Percentiles rank a stretch among this genome's conserved stretches.
Evolutionary conservation across 2,797 vertebrate species (phyloP).

Genomic region (Phataginus tetradactyla): DNA sequence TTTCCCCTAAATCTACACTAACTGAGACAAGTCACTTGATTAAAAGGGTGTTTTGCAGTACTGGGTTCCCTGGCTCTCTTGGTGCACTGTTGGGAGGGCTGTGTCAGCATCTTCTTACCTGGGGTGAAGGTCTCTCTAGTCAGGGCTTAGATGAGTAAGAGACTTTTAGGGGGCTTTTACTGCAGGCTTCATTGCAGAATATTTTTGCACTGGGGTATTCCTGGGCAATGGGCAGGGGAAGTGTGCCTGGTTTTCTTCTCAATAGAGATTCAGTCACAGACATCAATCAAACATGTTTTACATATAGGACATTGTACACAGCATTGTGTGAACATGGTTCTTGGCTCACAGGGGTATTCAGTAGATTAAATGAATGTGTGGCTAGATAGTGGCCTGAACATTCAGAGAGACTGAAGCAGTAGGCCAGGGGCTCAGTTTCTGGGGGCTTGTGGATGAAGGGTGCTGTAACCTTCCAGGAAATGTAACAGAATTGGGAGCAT

Average conservation of each 20-base stretch:
- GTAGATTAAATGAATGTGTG: background rate
- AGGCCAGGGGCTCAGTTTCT: background rate
- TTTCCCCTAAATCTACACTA: conserved; percentile 67
- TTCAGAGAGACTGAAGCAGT: background rate
- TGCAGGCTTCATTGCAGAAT: background rate
- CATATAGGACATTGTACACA: background rate
- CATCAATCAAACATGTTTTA: background rate
- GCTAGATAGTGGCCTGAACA: background rate
- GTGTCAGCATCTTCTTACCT: conserved; percentile 1
- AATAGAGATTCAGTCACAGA: background rate
- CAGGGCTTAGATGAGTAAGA: conserved; percentile 42
- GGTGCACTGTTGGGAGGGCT: background rate
- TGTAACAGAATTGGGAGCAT: background rate
- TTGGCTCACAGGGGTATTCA: background rate
- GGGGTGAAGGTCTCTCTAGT: conserved; percentile 11
- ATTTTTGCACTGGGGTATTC: background rate
- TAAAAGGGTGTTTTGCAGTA: conserved; percentile 63
- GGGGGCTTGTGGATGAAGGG: background rate
- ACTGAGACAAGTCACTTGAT: conserved; percentile 70
- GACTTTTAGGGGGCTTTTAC: background rate
- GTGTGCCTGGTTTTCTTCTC: conserved; percentile 14
- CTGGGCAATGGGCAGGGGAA: conserved; percentile 3
- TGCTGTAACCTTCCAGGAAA: background rate
- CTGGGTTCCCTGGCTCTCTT: conserved; percentile 45
- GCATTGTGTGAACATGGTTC: background rate